Percentiles rank a stretch among this genome's conserved stretches.
Evolutionary conservation across 1,140 invertebrate genomes (phyloP).

Genomic region (Bradynema listronoti): DNA sequence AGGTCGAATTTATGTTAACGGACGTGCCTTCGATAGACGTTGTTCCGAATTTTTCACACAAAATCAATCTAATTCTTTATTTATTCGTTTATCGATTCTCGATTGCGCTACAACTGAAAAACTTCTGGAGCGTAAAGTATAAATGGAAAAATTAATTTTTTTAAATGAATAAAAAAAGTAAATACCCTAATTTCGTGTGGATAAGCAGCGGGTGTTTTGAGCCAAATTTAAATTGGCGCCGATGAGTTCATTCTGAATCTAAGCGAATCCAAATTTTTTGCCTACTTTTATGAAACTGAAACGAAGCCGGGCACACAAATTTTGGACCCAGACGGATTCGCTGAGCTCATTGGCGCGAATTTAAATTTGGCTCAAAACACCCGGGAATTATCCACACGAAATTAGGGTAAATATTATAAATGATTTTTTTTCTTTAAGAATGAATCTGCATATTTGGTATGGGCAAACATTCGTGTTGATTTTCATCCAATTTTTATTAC

Average conservation of each 20-base stretch:
- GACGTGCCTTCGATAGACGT: neutral
- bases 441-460: neutral
- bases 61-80: neutral
- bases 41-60: neutral
- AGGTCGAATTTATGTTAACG: slow-evolving; percentile 12
- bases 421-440: neutral
- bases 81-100: neutral
- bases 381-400: neutral
- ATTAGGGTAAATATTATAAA: neutral
- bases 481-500: slow-evolving; percentile 14
- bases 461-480: slow-evolving; percentile 4
- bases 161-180: neutral
- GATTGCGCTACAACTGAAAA: slow-evolving; percentile 6
- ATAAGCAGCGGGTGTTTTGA: no score
- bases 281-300: neutral
- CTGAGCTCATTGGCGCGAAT: neutral
- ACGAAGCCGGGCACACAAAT: neutral
- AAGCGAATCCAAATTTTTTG: no score
- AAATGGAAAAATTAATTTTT: neutral
- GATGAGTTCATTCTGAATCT: no score
- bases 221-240: no score
- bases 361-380: no score
- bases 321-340: neutral
- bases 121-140: neutral
- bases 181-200: no score